phyloP scores from a whole-genome alignment of 2,113 vertebrate species.

The Antigone vipio region DNA sequence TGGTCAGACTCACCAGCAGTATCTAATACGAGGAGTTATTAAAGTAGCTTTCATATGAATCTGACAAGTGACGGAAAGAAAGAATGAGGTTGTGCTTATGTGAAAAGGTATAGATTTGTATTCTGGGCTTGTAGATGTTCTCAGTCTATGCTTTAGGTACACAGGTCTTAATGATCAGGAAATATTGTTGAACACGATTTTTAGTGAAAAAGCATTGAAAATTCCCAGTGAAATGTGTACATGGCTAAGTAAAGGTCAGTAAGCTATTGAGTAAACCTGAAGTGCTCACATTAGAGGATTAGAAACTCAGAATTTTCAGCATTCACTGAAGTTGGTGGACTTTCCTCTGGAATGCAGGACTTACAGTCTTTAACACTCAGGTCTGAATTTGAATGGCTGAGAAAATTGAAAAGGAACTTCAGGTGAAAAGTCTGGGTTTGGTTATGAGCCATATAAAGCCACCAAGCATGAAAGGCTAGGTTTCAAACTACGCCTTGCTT shows the following conservation, averaged over 20 bases:
- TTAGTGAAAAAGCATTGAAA: constrained; percentile 59
- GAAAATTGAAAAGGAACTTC: not conserved
- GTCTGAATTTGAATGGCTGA: not conserved
- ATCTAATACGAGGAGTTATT: not conserved
- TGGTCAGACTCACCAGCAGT: not conserved
- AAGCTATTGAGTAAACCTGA: constrained; percentile 54
- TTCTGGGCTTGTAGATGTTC: constrained; percentile 36
- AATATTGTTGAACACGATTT: constrained; percentile 67
- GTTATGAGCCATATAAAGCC: not conserved
- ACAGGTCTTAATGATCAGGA: constrained; percentile 59
- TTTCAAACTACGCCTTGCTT: not conserved
- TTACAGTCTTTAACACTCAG: not conserved
- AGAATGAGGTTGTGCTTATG: not conserved
- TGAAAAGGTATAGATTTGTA: constrained; percentile 28
- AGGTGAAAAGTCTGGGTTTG: not conserved
- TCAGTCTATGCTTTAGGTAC: constrained; percentile 7
- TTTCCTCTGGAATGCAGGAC: not conserved
- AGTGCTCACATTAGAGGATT: constrained; percentile 40
- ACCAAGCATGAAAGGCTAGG: not conserved
- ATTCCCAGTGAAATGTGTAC: constrained; percentile 57
- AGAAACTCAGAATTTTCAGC: constrained; percentile 40
- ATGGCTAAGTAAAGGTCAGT: constrained; percentile 65
- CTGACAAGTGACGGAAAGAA: not conserved
- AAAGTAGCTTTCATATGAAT: not conserved
- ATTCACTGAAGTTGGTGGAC: not conserved